These are phyloP conservation scores for Odontesthes bonariensis DNA, from an alignment of 2,113 vertebrate genomes.

Conservation along the genomic window DNA sequence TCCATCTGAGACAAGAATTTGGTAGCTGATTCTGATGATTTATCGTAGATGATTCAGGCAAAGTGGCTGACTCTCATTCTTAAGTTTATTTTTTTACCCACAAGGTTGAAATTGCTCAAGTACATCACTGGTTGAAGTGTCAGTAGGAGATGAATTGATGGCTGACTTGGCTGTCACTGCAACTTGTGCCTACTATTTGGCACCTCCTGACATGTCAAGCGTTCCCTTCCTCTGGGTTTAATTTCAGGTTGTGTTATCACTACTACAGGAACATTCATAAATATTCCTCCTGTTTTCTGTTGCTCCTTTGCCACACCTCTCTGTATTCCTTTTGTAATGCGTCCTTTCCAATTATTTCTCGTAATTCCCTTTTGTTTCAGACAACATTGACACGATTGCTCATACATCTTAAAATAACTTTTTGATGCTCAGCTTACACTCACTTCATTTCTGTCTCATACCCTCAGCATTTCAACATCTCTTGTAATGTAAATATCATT, in stretches of 20 bases:
- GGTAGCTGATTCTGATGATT: constrained; percentile 16
- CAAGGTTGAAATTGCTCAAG: constrained; percentile 28
- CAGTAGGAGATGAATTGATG: constrained; percentile 43
- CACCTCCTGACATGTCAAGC: neutral
- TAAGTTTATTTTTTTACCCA: constrained; percentile 9
- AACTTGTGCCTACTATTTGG: constrained; percentile 16
- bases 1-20: neutral
- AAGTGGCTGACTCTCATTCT: constrained; percentile 1
- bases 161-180: constrained; percentile 34
- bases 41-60: constrained; percentile 1
- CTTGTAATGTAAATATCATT: neutral
- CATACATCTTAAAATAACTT: neutral
- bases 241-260: constrained; percentile 4
- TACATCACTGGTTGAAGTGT: constrained; percentile 23
- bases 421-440: too few species aligned
- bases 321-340: neutral
- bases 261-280: constrained; percentile 15
- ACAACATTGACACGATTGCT: neutral
- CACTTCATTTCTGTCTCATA: neutral
- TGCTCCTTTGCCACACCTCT: constrained; percentile 22
- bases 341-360: neutral
- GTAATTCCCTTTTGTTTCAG: neutral
- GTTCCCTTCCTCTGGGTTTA: constrained; percentile 15
- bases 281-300: constrained; percentile 11
- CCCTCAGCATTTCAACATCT: neutral